These are phyloP conservation scores for Lasiurus borealis DNA, from an alignment of 2,113 vertebrate genomes.

Conservation along the genomic window DNA sequence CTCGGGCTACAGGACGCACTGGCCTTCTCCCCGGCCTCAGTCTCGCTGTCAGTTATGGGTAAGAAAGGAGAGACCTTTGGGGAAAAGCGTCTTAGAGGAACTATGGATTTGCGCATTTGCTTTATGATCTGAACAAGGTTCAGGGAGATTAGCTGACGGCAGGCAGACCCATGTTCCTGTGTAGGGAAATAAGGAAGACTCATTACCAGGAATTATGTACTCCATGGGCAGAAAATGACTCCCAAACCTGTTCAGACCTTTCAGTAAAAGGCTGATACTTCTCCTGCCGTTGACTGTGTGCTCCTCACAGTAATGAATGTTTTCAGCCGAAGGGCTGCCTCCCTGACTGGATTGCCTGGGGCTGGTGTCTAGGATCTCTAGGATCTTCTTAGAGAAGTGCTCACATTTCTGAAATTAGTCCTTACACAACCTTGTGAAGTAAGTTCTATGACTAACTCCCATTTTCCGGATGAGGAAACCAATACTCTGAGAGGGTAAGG, in stretches of 20 bases:
- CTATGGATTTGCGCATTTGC: neutral
- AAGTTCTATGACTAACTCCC: neutral
- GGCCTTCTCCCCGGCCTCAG: neutral
- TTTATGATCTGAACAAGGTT: neutral
- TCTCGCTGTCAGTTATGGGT: neutral
- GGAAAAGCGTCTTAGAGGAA: neutral
- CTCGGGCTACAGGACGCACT: neutral
- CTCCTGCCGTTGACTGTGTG: neutral
- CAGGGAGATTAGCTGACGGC: neutral
- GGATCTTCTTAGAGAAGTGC: neutral
- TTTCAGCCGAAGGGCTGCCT: neutral
- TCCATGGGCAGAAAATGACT: neutral
- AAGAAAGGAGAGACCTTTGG: neutral
- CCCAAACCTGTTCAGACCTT: neutral
- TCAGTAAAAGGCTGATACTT: neutral
- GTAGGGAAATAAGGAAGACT: neutral
- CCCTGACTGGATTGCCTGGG: neutral
- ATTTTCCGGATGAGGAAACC: conserved; percentile 32
- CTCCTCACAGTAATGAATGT: neutral
- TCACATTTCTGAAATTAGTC: conserved; percentile 10
- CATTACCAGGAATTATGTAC: neutral
- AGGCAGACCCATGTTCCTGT: neutral
- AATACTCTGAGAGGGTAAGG: neutral
- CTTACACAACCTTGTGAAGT: neutral
- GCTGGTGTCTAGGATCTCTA: neutral